Evolutionary conservation across 2,797 vertebrate genomes (phyloP), one percentile per base, ranked within the genome.

Genomic region (Onychomys torridus): DNA sequence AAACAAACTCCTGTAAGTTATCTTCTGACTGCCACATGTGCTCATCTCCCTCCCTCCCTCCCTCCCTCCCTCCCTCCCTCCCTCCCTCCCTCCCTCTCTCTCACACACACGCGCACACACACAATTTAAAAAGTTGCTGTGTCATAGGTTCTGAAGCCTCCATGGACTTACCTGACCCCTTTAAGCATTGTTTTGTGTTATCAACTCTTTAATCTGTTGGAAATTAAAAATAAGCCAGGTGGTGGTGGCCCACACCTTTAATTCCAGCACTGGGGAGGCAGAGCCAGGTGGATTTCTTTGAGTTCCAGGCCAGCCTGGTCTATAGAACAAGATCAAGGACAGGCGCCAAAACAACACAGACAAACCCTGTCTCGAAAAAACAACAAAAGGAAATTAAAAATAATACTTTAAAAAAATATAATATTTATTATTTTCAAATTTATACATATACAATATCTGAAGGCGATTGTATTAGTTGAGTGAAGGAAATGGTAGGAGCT

Each of bases 161-260:
- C 25, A 55, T 83, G 6, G 86, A 55, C 79, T 57, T 85, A 34
- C 29, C 63, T 75, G 17, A 75, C 59, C 5, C n/a, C 63, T 92
- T 91, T 83, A 65, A 49, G 32, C 10, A 82, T 78, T 59, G 34
- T 91, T 93, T 83, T 88, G 81, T 81, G 6, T 79, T 46, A 88
- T 59, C 59, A 37, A 40, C 57, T 75, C 49, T 89, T 81, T 43
- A 63, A 37, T 67, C n/a, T 73, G 12, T 83, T 93, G 16, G 12
- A 93, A 86, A 82, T 93, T 11, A 90, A 81, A 90, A 92, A 12
- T 89, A 73, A 82, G n/a, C n/a, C n/a, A n/a, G n/a, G n/a, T n/a
- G n/a, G n/a, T n/a, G n/a, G n/a, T n/a, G n/a, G n/a, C n/a, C n/a
- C n/a, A n/a, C n/a, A n/a, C n/a, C n/a, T n/a, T n/a, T n/a, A n/a